phyloP scores from a whole-genome alignment of 2,888 invertebrate species.

The Halictus ligatus region DNA sequence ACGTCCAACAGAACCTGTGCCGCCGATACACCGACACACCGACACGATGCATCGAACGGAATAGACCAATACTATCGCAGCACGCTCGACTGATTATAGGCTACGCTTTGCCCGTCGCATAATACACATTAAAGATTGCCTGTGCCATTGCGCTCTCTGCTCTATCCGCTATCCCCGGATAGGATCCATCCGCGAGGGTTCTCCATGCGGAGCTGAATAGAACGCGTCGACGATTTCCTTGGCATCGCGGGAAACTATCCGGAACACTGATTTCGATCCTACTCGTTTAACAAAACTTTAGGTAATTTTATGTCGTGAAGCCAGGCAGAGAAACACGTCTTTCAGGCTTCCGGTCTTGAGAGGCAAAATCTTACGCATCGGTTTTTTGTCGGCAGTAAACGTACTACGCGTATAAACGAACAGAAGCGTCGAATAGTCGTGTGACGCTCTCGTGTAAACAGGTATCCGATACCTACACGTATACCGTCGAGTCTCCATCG shows the following conservation, averaged over 20 bases:
- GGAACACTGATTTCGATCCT: too few species aligned
- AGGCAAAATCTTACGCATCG: too few species aligned
- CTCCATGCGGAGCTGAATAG: conserved; percentile 11
- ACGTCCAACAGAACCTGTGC: conserved; percentile 33
- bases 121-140: conserved; percentile 43
- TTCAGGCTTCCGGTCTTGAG: too few species aligned
- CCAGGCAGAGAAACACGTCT: too few species aligned
- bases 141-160: conserved; percentile 31
- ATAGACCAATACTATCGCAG: conserved; percentile 40
- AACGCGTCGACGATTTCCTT: conserved; percentile 1
- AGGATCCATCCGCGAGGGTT: background rate
- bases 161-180: background rate
- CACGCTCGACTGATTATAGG: conserved; percentile 55
- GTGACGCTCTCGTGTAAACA: background rate
- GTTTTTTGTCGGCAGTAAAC: too few species aligned
- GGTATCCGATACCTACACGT: background rate
- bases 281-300: too few species aligned
- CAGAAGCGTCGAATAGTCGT: background rate
- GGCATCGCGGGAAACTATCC: too few species aligned
- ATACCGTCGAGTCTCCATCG: conserved; percentile 24
- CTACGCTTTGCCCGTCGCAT: conserved; percentile 44
- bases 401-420: background rate
- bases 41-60: conserved; percentile 9
- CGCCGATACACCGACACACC: background rate
- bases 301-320: too few species aligned